phyloP scores from a whole-genome alignment of 1,140 invertebrate genomes.

The Dreissena polymorpha region DNA sequence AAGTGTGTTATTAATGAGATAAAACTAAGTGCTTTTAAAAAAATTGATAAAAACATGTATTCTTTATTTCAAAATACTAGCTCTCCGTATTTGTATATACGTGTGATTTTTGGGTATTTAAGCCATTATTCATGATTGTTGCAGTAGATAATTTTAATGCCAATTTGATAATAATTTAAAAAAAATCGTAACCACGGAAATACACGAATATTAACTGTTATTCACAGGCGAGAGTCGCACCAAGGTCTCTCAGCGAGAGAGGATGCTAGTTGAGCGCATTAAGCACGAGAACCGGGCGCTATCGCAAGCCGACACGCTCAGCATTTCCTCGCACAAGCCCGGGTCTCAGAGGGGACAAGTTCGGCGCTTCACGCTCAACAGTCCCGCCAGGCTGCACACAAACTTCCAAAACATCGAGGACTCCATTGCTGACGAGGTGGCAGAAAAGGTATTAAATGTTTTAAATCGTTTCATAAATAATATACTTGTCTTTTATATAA shows the following conservation, averaged over 20 bases:
- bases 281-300: conserved; percentile 4
- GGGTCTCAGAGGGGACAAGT: conserved; percentile 19
- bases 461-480: not conserved
- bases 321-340: not conserved
- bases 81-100: too few relatives aligned
- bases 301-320: not conserved
- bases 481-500: too few relatives aligned
- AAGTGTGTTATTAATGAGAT: too few relatives aligned
- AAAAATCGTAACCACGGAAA: too few relatives aligned
- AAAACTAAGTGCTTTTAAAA: too few relatives aligned
- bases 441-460: conserved; percentile 21
- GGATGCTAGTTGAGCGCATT: conserved; percentile 30
- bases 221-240: not conserved
- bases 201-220: too few relatives aligned
- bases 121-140: too few relatives aligned
- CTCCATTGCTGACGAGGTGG: conserved; percentile 18
- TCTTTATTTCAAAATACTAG: too few relatives aligned
- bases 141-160: too few relatives aligned
- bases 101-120: too few relatives aligned
- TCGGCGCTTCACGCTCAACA: conserved; percentile 7
- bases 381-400: not conserved
- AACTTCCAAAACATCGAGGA: conserved; percentile 35
- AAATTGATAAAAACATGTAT: too few relatives aligned
- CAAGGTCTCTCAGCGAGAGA: not conserved
- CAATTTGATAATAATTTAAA: too few relatives aligned